Base-by-base conservation (phyloP, 2,888 invertebrate genomes). In the Drosophila yooni region DNA sequence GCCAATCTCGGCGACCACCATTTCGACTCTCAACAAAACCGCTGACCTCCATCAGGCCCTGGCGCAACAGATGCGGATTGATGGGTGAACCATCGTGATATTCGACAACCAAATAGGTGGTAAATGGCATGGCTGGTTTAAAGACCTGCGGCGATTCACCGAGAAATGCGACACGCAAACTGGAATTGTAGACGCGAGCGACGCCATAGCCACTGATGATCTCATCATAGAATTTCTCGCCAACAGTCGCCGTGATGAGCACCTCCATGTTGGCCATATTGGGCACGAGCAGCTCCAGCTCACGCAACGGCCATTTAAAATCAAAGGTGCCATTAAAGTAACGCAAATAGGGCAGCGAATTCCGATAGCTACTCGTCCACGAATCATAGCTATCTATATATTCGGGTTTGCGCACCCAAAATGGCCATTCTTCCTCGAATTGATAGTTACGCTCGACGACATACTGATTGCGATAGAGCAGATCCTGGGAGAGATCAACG, bases 61-160 rank as follows among this genome's bases (percentile, higher is more conserved):
- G 94, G 0, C 93, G 91, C 48, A 97, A 93, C 65, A 95, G 95
- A 88, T 96, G 94, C 3, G 92, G 82, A 29, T 96, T 94, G 29
- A 98, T 93, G 0, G 96, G 96, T 0, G 98, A 98, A 2, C 98
- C 97, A 93, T 99, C 99, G 92, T 97, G 97, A 93, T 97, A 98
- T 2, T 98, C 97, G 0, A 98, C 97, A 13, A 97, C 96, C 91
- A 99, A 94, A 95, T 97, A 97, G 56, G 96, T 94, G 74, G 96
- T 96, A 88, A 98, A 96, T 0, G 98, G 97, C 97, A 99, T 98
- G 11, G 97, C 95, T 0, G 99, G 99, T 92, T 99, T 99, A 94
- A 99, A 99, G 21, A 99, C 96, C 93, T 99, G 98, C 10, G 99
- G 97, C 0, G 96, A 95, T 38, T 97, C 98, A 0, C 99, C 99